Evolutionary conservation across 2,113 vertebrate species (phyloP).

Genomic region (Paracanthobrama guichenoti): DNA sequence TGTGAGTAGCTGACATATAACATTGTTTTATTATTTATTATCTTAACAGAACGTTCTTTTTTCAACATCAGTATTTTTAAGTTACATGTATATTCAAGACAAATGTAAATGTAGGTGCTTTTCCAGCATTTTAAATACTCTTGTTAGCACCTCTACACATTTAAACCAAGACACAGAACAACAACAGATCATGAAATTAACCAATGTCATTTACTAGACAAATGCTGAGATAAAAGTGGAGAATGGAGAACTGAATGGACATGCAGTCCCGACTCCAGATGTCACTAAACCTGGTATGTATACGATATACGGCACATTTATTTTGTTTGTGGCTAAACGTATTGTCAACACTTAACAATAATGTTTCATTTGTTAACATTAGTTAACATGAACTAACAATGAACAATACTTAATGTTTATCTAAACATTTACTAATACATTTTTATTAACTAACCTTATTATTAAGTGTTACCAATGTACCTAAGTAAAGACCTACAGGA

Average conservation of each 20-base stretch:
- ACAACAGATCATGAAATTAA: background rate
- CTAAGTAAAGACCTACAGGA: background rate
- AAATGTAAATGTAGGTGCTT: background rate
- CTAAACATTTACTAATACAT: no score
- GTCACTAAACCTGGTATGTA: slow-evolving; percentile 58
- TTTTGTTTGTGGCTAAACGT: background rate
- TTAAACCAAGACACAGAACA: background rate
- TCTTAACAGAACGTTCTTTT: background rate
- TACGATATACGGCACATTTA: background rate
- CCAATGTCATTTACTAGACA: slow-evolving; percentile 6
- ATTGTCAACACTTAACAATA: no score
- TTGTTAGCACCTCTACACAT: background rate
- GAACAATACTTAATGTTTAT: no score
- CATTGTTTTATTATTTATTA: background rate
- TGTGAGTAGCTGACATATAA: background rate
- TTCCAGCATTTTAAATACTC: no score
- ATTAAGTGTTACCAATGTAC: no score
- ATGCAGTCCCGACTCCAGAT: slow-evolving; percentile 54
- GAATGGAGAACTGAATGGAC: slow-evolving; percentile 67
- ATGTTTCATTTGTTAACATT: no score
- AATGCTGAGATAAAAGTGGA: slow-evolving; percentile 55
- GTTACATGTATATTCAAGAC: background rate
- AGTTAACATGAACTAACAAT: no score
- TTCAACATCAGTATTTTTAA: background rate
- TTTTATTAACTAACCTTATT: no score